Evolutionary conservation across 1,140 invertebrate species (phyloP).

Genomic region (Pseudachorutes palmiensis): DNA sequence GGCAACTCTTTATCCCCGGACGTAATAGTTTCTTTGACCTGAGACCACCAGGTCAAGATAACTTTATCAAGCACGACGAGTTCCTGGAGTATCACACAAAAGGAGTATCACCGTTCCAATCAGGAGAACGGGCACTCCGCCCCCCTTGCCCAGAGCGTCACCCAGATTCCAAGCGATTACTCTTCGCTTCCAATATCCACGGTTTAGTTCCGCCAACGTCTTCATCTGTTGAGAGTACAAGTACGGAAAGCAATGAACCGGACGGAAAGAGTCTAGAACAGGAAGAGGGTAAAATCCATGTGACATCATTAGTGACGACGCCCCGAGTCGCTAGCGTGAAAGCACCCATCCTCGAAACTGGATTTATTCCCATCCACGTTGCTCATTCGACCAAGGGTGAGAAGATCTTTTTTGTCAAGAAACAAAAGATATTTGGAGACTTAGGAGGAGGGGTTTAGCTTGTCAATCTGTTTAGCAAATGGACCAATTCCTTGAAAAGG

Average conservation of each 20-base stretch:
- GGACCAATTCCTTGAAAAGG: background rate
- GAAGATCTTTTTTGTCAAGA: too few species aligned
- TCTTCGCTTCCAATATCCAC: background rate
- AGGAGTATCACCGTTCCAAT: constrained; percentile 20
- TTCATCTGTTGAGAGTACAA: background rate
- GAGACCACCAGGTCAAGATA: constrained; percentile 25
- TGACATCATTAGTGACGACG: background rate
- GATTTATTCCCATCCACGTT: constrained; percentile 1
- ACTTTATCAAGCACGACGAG: constrained; percentile 36
- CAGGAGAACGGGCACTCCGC: constrained; percentile 16
- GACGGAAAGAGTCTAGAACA: background rate
- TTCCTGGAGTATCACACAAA: constrained; percentile 36
- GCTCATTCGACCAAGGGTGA: background rate
- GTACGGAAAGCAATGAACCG: background rate
- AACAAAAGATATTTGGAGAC: background rate
- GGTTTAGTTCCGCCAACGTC: background rate
- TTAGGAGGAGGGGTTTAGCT: background rate
- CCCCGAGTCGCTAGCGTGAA: background rate
- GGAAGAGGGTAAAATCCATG: background rate
- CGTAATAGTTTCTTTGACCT: constrained; percentile 18
- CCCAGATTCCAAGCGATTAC: background rate
- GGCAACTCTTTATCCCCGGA: constrained; percentile 7
- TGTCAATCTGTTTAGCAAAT: background rate
- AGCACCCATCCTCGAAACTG: background rate
- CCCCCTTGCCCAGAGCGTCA: background rate